Percentiles rank a stretch among this genome's conserved stretches.
phyloP scores from a whole-genome alignment of 2,797 vertebrate species.

The Hyperoplus lanceolatus region DNA sequence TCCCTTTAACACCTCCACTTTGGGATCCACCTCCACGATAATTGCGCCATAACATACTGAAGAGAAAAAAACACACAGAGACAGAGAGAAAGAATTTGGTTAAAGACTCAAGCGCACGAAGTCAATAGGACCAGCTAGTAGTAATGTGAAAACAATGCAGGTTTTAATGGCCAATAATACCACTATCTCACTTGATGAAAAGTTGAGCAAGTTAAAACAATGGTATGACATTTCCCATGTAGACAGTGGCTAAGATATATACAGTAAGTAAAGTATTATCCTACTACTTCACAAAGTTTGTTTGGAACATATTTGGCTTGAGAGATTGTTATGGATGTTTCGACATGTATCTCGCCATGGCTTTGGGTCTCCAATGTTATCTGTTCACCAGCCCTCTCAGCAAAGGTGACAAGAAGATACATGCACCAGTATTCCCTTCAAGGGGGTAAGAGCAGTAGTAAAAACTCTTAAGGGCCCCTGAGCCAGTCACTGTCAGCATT shows the following conservation, averaged over 20 bases:
- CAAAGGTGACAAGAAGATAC: neutral
- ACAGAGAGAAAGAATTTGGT: slow-evolving; percentile 9
- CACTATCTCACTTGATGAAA: neutral
- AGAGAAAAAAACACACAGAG: slow-evolving; percentile 33
- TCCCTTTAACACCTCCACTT: slow-evolving; percentile 84
- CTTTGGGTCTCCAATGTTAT: neutral
- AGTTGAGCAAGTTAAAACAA: neutral
- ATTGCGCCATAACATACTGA: slow-evolving; percentile 80
- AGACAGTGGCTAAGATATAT: neutral
- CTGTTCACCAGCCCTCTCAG: neutral
- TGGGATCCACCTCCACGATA: slow-evolving; percentile 65
- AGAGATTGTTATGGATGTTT: neutral
- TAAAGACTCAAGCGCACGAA: neutral
- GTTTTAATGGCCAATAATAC: neutral
- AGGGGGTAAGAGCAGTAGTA: slow-evolving; percentile 29
- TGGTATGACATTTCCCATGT: neutral
- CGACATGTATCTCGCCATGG: neutral
- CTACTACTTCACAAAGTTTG: neutral
- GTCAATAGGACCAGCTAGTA: neutral
- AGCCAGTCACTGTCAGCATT: slow-evolving; percentile 37
- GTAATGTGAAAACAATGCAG: neutral
- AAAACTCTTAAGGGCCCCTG: slow-evolving; percentile 22
- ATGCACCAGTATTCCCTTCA: slow-evolving; percentile 11
- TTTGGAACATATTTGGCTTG: neutral
- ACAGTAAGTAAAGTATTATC: neutral